Evolutionary conservation across 2,888 invertebrate genomes (phyloP), one percentile per base, ranked within the genome.

Genomic region (Idaea aversata): DNA sequence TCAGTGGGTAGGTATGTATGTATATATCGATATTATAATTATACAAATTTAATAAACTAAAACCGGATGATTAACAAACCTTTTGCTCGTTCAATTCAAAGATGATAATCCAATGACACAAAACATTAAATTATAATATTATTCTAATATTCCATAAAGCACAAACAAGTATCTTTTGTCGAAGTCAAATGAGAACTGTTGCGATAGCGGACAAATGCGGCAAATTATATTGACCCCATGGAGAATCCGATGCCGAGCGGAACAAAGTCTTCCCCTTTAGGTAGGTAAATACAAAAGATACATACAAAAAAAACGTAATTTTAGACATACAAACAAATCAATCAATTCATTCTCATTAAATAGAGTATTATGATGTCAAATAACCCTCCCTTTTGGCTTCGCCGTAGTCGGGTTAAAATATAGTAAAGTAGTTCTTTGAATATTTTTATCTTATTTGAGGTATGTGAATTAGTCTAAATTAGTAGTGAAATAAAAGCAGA

Each of bases 151-250:
- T 47, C 47, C 47, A 47, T 47, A 47, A 47, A 10, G 47, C 47
- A 47, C 47, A 47, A 47, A 72, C 86, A 81, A 72, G 83, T 81
- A 81, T 71, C 79, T 70, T 74, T 70, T 70, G 66, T 77, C 76
- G 78, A 74, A 80, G 83, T 77, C 84, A 77, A 76, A 73, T 77
- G 78, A 76, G 74, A 65, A 88, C 88, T 89, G 87, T 84, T 80
- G 81, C 80, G 81, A 82, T 82, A 84, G 78, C 75, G 76, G 73
- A 65, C 73, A 67, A 70, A 71, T 15, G 58, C 65, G 61, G 64
- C 47, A 38, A 57, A 38, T 63, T 70, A 67, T 66, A 66, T 36
- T 62, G 64, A 70, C 61, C 63, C 71, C 62, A 67, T 67, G 66
- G 61, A 35, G 59, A 58, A 60, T 57, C 61, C n/a, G 35, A 63